Base-by-base conservation (phyloP, 2,888 invertebrate species). In the Macrophya annulata region DNA sequence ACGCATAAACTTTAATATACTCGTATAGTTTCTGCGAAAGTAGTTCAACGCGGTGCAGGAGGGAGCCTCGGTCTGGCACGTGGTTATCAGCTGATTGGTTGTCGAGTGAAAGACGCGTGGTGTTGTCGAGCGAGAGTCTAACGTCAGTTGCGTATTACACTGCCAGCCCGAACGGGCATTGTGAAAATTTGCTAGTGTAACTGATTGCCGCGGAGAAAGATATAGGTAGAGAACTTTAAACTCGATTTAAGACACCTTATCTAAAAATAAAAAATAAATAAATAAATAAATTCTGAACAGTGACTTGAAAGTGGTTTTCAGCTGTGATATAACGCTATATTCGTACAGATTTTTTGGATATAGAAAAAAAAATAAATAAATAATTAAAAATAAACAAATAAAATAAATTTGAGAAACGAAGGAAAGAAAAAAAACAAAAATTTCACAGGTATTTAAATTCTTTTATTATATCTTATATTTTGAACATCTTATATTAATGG, bases 71-170 rank as follows among this genome's bases (percentile, higher is more conserved):
- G 21, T 5, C n/a, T 17, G 62, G 81, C 81, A 81, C 81, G 81
- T 81, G 81, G 81, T 81, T 81, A 81, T 81, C 81, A 81, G 81
- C 81, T 81, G 81, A 81, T 81, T 81, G 81, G 81, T 43, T 43
- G 43, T 43, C 21, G 43, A 12, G 62, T 21, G 21, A 81, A 21
- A 81, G 72, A 74, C 81, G 81, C 37, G 77, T 77, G 77, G 37
- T 77, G 48, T 17, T 4, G 31, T 31, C 17, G 51, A 51, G 21
- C 55, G 55, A 77, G 77, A 77, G 31, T 55, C 17, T n/a, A 71
- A 76, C 76, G 76, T 76, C 76, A 76, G 76, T 76, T 15, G 76
- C 76, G 17, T 48, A 76, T 76, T 79, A 55, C 31, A 79, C 79
- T 79, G 79, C 79, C 79, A 79, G 79, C n/a, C 55, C 79, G 55